A percentile compares a stretch with the other conserved stretches of the same genome.
These are phyloP conservation scores for Atopsyche davidsoni DNA, from an alignment of 1,140 invertebrate genomes.

Conservation along the genomic window DNA sequence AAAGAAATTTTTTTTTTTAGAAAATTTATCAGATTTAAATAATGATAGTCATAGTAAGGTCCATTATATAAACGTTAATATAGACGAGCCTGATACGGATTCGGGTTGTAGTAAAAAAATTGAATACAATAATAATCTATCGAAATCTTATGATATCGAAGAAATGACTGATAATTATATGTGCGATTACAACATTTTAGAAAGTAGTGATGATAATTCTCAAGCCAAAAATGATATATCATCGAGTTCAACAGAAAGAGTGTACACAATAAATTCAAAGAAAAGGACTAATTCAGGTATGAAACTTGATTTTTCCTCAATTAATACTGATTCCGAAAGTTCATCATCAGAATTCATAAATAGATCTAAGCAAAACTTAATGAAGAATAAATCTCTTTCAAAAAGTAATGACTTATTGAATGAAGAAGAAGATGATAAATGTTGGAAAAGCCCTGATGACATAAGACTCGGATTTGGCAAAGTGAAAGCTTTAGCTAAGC, in stretches of 20 bases:
- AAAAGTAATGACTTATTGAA: constrained; percentile 1
- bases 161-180: constrained; percentile 9
- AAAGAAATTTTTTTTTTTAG: constrained; percentile 24
- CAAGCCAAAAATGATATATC: background rate
- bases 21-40: constrained; percentile 14
- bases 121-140: constrained; percentile 6
- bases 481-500: constrained; percentile 58
- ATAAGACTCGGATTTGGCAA: constrained; percentile 54
- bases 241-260: constrained; percentile 1
- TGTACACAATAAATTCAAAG: background rate
- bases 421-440: constrained; percentile 25
- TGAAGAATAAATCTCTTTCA: constrained; percentile 1
- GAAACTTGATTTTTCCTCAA: background rate
- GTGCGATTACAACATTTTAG: constrained; percentile 18
- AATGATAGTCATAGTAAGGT: constrained; percentile 7
- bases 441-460: constrained; percentile 58
- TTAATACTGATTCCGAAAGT: background rate
- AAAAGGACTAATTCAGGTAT: background rate
- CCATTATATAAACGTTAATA: constrained; percentile 11
- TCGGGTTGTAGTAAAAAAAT: background rate
- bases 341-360: background rate
- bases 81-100: constrained; percentile 1
- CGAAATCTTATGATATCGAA: background rate
- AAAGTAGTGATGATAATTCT: constrained; percentile 4
- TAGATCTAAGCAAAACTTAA: background rate